Percentiles rank a stretch among this genome's conserved stretches.
phyloP scores from a whole-genome alignment of 2,797 vertebrate species.

The Salmo trutta region DNA sequence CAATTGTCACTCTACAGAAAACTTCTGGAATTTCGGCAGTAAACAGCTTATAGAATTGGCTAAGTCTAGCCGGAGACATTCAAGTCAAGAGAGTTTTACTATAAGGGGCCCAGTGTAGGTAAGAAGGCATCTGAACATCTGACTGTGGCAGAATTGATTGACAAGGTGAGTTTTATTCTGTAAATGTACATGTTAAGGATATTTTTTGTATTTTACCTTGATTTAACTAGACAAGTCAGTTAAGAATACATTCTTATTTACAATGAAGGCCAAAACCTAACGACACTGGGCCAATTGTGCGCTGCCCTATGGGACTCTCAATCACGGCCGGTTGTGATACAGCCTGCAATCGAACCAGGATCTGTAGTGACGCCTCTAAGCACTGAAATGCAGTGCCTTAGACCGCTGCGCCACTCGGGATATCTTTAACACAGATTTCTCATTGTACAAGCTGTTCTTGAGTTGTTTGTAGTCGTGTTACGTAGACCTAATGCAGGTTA shows the following conservation, averaged over 20 bases:
- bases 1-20: conserved; percentile 22
- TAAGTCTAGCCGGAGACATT: background rate
- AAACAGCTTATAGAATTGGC: background rate
- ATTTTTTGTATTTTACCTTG: no score
- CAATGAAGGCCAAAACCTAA: no score
- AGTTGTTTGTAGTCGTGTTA: background rate
- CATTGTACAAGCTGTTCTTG: background rate
- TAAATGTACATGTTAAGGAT: background rate
- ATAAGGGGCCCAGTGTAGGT: background rate
- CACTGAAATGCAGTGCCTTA: no score
- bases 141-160: background rate
- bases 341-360: no score
- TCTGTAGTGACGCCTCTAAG: no score
- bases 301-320: no score
- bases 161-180: background rate
- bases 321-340: no score
- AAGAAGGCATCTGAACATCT: background rate
- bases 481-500: background rate
- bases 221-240: no score
- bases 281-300: no score
- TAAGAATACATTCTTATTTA: no score
- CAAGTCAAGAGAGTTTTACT: background rate
- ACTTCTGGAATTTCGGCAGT: conserved; percentile 21
- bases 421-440: background rate
- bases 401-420: no score